Evolutionary conservation across 1,140 invertebrate genomes (phyloP), one percentile per base, ranked within the genome.

Genomic region (Pseudoatta argentina): DNA sequence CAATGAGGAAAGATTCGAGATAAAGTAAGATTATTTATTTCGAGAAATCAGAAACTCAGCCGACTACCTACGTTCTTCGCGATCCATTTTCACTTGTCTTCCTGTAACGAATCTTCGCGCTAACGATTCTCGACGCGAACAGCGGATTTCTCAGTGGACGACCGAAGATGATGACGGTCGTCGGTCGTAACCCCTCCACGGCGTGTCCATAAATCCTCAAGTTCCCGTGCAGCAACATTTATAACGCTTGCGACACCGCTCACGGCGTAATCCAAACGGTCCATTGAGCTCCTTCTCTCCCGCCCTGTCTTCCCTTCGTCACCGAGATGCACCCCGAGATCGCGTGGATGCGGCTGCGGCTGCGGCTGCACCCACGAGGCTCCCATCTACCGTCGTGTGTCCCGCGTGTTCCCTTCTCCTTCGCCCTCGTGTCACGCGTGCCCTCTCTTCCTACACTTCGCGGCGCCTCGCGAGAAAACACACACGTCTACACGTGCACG

Each of bases 291-390:
- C 8, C 30, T 27, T 64, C 61, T 8, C 27, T 53, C 16, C 2
- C 16, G 30, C 44, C 34, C 55, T 72, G 75, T 88, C 24, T 24
- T 76, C 86, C 89, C 89, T 16, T 5, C 83, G 88, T 51, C 39
- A 3, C 0, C 8, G 88, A 83, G 53, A 44, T 44, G 39, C 39
- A 44, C 8, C 53, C 14, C 53, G 81, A 72, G 72, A 78, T 48
- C 85, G 79, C 88, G 76, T 85, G 75, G 64, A 86, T 73, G 77
- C 86, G 91, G 92, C 92, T 93, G 93, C 93, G 75, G 64, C 85
- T 73, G 77, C 86, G 91, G 92, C 92, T 93, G 92, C 93, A 92
- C 93, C 93, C 92, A 93, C 93, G 90, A 91, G 88, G 77, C 88
- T 87, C 91, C 87, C 91, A 92, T 93, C 93, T 88, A 91, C 92